Percentiles rank a stretch among this genome's conserved stretches.
phyloP scores from a whole-genome alignment of 2,797 vertebrate genomes.

The Triplophysa bombifrons region DNA sequence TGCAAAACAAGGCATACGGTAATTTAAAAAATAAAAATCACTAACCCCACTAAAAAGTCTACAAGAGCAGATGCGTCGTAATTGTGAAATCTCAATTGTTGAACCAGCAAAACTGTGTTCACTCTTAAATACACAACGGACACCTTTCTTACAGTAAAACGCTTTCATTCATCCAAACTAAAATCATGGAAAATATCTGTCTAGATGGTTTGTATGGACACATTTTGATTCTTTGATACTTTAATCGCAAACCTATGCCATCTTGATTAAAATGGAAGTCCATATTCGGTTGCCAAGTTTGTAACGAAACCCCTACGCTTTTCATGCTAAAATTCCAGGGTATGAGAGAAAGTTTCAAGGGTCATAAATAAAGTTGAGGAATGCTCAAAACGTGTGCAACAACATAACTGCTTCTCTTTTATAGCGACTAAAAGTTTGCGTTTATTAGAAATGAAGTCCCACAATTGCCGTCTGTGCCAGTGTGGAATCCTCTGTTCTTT shows the following conservation, averaged over 20 bases:
- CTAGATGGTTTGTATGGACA: not conserved
- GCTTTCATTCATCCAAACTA: constrained; percentile 7
- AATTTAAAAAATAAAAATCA: not conserved
- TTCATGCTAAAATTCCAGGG: constrained; percentile 44
- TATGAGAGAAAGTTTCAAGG: constrained; percentile 23
- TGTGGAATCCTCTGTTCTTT: constrained; percentile 38
- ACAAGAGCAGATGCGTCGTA: constrained; percentile 3
- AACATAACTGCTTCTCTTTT: constrained; percentile 38
- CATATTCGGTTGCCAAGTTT: constrained; percentile 29
- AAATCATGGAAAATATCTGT: constrained; percentile 5
- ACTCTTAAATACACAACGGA: not conserved
- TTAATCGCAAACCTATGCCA: constrained; percentile 13
- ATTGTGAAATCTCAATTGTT: not conserved
- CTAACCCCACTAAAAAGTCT: not conserved
- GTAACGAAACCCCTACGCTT: constrained; percentile 41
- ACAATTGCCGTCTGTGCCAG: constrained; percentile 29
- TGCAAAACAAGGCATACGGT: constrained; percentile 22
- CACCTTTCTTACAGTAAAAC: constrained; percentile 3
- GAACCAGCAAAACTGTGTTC: not conserved
- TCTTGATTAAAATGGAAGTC: constrained; percentile 21
- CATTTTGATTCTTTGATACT: constrained; percentile 5
- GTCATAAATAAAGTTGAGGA: constrained; percentile 33
- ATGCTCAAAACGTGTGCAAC: constrained; percentile 53
- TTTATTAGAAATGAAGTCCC: constrained; percentile 36
- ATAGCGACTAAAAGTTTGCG: constrained; percentile 10